A percentile compares a stretch with the other conserved stretches of the same genome.
phyloP scores from a whole-genome alignment of 2,888 invertebrate genomes.

The Tipula vernalis region DNA sequence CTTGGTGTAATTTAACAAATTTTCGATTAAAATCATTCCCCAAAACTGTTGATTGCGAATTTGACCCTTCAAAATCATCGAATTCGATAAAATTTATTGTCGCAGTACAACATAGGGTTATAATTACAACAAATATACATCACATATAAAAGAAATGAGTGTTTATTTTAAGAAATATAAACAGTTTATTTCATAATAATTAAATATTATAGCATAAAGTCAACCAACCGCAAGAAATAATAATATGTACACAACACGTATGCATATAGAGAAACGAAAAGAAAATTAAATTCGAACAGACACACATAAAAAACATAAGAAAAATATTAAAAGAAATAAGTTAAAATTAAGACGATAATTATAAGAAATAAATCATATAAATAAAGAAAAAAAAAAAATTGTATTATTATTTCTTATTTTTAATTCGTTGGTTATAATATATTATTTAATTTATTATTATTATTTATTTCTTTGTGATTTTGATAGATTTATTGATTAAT shows the following conservation, averaged over 20 bases:
- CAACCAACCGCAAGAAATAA: not conserved
- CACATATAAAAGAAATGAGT: not conserved
- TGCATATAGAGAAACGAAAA: not conserved
- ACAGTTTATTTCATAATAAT: not conserved
- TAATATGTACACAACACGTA: not conserved
- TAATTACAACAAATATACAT: not conserved
- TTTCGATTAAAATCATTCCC: too few species aligned
- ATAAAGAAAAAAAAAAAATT: not conserved
- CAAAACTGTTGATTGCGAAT: not conserved
- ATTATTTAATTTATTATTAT: constrained; percentile 4
- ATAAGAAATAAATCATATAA: not conserved
- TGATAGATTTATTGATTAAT: constrained; percentile 4
- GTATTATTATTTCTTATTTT: constrained; percentile 4
- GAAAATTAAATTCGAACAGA: not conserved
- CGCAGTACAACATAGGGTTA: not conserved
- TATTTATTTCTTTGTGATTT: constrained; percentile 4
- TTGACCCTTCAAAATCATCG: not conserved
- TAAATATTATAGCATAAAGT: not conserved
- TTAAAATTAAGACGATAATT: constrained; percentile 4
- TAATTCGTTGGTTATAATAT: constrained; percentile 4
- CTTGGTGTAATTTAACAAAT: too few species aligned
- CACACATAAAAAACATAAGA: not conserved
- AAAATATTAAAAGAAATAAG: not conserved
- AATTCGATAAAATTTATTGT: not conserved
- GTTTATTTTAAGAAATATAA: not conserved